These are phyloP conservation scores for Scrobipalpa atriplicella DNA, from an alignment of 2,888 invertebrate genomes.

Conservation along the genomic window DNA sequence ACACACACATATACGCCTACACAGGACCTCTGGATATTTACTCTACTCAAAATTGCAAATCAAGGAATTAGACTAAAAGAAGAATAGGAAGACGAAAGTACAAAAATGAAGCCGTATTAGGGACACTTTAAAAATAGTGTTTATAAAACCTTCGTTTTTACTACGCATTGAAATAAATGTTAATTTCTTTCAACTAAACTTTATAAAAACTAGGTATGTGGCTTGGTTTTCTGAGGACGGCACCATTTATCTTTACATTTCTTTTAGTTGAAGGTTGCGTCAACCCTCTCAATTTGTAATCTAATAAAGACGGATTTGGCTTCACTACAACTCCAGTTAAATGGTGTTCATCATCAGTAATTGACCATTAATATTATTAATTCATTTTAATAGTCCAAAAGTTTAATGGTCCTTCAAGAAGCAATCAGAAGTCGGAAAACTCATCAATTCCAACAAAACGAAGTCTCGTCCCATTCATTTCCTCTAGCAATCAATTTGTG, in stretches of 20 bases:
- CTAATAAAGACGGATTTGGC: constrained; percentile 2
- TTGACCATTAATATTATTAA: constrained; percentile 9
- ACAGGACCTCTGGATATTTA: background rate
- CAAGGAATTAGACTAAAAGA: background rate
- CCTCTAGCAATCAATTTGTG: background rate
- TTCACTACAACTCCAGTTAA: background rate
- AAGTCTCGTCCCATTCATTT: background rate
- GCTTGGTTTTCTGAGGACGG: background rate
- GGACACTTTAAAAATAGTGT: too few species aligned
- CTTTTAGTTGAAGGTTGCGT: background rate
- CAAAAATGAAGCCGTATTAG: too few species aligned
- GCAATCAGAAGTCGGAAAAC: constrained; percentile 3
- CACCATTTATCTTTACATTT: background rate
- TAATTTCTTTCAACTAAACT: too few species aligned
- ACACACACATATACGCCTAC: background rate
- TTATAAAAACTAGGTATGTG: too few species aligned
- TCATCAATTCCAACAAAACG: constrained; percentile 1
- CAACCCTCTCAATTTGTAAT: constrained; percentile 3
- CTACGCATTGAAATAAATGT: too few species aligned
- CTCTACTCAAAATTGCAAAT: constrained; percentile 3
- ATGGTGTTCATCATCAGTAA: constrained; percentile 3
- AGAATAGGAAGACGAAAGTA: background rate
- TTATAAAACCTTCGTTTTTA: too few species aligned
- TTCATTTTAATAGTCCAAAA: background rate
- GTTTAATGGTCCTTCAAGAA: background rate